Conservation (phyloP, 2,113 vertebrate genomes). For the Brienomyrus longianalis region DNA sequence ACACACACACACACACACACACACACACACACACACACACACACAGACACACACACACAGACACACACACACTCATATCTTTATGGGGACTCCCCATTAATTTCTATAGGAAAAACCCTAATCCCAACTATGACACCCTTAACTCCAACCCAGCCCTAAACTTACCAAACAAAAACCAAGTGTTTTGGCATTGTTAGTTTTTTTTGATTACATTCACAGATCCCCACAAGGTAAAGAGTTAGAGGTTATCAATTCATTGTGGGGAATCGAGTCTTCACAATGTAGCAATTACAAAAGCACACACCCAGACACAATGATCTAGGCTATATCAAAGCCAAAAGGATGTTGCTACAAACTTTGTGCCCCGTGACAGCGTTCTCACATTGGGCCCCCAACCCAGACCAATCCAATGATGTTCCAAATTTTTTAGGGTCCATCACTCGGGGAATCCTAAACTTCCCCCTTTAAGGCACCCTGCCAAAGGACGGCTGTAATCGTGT, state of each 20-base stretch:
- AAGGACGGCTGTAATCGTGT: neutral
- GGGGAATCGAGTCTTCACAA: no score
- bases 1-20: no score
- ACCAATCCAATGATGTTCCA: neutral
- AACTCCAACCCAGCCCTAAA: no score
- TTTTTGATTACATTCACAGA: no score
- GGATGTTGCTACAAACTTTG: neutral
- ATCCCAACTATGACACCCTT: no score
- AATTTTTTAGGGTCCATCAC: neutral
- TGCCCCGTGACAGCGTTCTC: neutral
- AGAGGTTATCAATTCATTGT: no score
- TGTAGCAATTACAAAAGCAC: neutral
- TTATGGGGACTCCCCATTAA: no score
- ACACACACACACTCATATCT: neutral
- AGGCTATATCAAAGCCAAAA: neutral
- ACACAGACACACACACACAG: neutral
- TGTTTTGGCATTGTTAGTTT: no score
- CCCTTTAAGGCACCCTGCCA: neutral
- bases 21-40: no score
- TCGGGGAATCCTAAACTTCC: neutral
- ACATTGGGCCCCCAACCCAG: neutral
- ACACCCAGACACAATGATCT: neutral
- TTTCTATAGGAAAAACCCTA: no score
- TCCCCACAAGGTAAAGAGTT: no score
- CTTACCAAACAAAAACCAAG: neutral